Conservation (phyloP, 2,888 invertebrate genomes). For the Gandaritis pyraliata region DNA sequence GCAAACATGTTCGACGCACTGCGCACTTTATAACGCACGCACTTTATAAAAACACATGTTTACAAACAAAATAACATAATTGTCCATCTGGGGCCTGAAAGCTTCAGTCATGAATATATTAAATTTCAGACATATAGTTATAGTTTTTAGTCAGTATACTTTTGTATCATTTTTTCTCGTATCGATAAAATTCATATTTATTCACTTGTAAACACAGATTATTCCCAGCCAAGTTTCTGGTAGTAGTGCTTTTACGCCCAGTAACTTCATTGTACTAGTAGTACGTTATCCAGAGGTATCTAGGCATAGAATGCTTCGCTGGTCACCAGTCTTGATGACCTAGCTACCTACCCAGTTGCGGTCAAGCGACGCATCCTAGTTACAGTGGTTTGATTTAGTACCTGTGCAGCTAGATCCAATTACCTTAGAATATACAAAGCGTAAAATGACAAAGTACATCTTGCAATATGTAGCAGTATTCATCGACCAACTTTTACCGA, state of each 20-base stretch:
- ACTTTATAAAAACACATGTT: too few relatives aligned
- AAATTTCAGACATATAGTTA: too few relatives aligned
- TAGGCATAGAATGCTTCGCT: constrained; percentile 7
- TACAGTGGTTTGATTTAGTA: constrained; percentile 4
- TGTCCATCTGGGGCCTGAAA: too few relatives aligned
- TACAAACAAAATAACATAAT: too few relatives aligned
- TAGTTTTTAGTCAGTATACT: too few relatives aligned
- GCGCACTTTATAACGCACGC: too few relatives aligned
- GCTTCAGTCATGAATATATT: too few relatives aligned
- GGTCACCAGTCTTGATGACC: constrained; percentile 1
- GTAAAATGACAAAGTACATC: background rate
- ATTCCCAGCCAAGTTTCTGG: background rate
- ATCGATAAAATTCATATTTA: too few relatives aligned
- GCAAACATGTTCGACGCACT: too few relatives aligned
- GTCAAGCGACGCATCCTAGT: constrained; percentile 4
- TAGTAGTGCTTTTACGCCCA: background rate
- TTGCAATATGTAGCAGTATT: background rate
- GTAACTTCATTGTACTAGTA: background rate
- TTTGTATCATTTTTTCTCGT: too few relatives aligned
- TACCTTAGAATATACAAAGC: background rate
- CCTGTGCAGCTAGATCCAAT: background rate
- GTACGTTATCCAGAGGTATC: background rate
- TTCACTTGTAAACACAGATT: too few relatives aligned
- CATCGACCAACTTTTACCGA: too few relatives aligned
- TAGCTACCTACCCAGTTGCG: constrained; percentile 4